phyloP scores from a whole-genome alignment of 1,140 invertebrate species.

The Saccostrea glomerata region DNA sequence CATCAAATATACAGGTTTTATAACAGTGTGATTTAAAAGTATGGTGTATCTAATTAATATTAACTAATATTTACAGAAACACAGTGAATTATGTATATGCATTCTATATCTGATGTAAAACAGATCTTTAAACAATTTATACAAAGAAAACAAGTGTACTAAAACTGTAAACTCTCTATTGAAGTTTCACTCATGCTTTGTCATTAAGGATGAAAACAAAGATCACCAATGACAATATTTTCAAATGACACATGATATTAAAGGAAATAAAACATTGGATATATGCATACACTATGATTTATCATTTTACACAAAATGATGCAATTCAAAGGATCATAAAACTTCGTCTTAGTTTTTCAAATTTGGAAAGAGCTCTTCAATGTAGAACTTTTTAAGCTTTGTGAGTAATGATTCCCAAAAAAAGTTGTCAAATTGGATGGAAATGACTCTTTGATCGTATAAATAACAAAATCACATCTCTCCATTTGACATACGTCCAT shows the following conservation, averaged over 20 bases:
- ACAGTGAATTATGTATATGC: no score
- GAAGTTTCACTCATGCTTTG: not conserved
- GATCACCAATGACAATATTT: not conserved
- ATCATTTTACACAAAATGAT: slow-evolving; percentile 23
- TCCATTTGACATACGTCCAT: not conserved
- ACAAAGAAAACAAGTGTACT: slow-evolving; percentile 1
- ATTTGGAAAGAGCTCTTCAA: slow-evolving; percentile 13
- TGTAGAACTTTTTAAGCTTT: slow-evolving; percentile 25
- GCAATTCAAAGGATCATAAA: no score
- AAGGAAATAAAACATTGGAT: not conserved
- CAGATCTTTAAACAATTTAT: slow-evolving; percentile 6
- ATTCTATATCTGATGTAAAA: not conserved
- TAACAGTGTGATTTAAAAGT: slow-evolving; percentile 16
- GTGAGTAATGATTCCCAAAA: slow-evolving; percentile 12
- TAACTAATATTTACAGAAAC: slow-evolving; percentile 8
- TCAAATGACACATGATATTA: slow-evolving; percentile 3
- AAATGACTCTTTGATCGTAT: slow-evolving; percentile 34
- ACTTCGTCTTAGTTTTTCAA: not conserved
- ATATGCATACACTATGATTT: not conserved
- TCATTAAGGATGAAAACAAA: no score
- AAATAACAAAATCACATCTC: slow-evolving; percentile 38
- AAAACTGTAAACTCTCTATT: slow-evolving; percentile 4
- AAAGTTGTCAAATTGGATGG: slow-evolving; percentile 22
- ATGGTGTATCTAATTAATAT: not conserved
- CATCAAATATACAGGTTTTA: not conserved